These are phyloP conservation scores for Nylanderia fulva DNA, from an alignment of 1,140 invertebrate species.

Conservation along the genomic window DNA sequence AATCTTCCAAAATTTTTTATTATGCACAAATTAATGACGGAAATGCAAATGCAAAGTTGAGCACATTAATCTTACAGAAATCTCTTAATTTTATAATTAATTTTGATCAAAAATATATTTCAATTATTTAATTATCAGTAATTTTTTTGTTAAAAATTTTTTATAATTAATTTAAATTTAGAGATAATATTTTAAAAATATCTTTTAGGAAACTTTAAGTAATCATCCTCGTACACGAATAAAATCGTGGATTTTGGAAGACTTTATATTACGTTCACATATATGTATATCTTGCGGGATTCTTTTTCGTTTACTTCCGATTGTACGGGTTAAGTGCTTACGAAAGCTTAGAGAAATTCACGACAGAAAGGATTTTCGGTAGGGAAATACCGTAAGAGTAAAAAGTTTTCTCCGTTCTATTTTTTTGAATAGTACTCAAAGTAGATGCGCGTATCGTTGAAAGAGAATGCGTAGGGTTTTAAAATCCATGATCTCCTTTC, in stretches of 20 bases:
- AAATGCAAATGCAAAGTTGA: constrained; percentile 8
- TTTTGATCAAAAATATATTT: neutral
- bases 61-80: neutral
- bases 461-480: neutral
- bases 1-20: constrained; percentile 29
- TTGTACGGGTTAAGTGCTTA: constrained; percentile 49
- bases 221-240: neutral
- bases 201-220: neutral
- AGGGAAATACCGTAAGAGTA: constrained; percentile 45
- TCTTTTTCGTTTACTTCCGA: constrained; percentile 24
- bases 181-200: neutral
- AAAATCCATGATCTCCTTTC: constrained; percentile 11
- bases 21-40: constrained; percentile 33
- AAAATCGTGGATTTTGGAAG: neutral
- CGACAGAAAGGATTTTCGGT: constrained; percentile 45
- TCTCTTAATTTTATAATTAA: neutral
- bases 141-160: constrained; percentile 15
- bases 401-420: constrained; percentile 45
- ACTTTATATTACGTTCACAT: neutral
- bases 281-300: neutral
- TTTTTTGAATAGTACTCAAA: constrained; percentile 45
- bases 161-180: neutral
- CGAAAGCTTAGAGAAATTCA: constrained; percentile 37
- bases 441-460: constrained; percentile 36
- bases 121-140: neutral